Conservation (phyloP, 2,797 vertebrate genomes). For the Halcyon chelicuti region DNA sequence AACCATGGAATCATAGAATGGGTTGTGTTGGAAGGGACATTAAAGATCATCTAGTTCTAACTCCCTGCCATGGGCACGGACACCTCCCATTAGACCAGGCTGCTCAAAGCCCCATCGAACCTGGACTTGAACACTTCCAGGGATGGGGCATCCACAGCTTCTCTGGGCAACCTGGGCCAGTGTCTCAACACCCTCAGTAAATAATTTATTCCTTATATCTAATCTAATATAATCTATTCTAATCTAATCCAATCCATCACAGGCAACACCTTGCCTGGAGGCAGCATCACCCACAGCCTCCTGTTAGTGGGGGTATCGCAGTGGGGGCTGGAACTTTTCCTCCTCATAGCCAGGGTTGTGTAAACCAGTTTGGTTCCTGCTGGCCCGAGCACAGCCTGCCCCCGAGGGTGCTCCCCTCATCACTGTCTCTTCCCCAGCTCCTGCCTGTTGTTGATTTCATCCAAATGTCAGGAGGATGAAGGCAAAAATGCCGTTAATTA, state of each 20-base stretch:
- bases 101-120: background rate
- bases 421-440: accelerated
- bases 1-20: background rate
- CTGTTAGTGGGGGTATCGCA: accelerated
- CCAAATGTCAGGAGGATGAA: background rate
- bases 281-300: accelerated
- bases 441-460: background rate
- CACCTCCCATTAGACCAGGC: background rate
- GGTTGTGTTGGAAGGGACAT: background rate
- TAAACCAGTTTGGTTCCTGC: accelerated
- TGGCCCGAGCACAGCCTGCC: background rate
- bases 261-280: background rate
- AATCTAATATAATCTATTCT: no score
- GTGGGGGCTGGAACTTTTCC: background rate
- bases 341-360: background rate
- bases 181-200: no score
- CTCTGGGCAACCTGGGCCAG: background rate
- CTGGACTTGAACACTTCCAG: background rate
- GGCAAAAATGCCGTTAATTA: background rate
- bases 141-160: background rate
- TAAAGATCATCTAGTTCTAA: background rate
- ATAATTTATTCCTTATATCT: background rate
- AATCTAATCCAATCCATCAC: background rate
- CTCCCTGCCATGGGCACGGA: background rate
- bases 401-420: accelerated